These are phyloP conservation scores for Asarcornis scutulata DNA, from an alignment of 2,113 vertebrate genomes.

Conservation along the genomic window DNA sequence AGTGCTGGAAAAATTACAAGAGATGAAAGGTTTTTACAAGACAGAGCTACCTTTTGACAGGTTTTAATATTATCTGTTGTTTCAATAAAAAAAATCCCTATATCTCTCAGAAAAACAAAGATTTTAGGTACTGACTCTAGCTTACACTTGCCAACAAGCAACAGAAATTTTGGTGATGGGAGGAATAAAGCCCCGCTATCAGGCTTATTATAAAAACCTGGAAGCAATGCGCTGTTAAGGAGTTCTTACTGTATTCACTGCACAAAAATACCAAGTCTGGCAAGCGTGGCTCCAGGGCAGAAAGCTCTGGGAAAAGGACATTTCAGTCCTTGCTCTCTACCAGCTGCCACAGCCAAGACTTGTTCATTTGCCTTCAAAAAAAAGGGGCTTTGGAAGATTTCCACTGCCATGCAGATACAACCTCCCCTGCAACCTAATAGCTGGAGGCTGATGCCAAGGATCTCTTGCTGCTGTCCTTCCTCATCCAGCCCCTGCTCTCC, in stretches of 20 bases:
- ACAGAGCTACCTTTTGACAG: not conserved
- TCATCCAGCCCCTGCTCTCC: not conserved
- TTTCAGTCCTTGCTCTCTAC: not conserved
- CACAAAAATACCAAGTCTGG: not conserved
- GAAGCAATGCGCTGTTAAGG: not conserved
- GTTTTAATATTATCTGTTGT: not conserved
- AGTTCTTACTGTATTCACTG: not conserved
- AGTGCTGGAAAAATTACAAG: not conserved
- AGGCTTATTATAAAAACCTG: not conserved
- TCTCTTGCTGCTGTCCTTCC: not conserved
- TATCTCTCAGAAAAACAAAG: not conserved
- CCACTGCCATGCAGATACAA: not conserved
- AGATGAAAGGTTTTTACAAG: not conserved
- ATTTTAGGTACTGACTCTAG: not conserved
- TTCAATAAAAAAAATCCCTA: too few species aligned
- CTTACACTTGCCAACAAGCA: not conserved
- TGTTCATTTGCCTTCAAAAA: slow-evolving; percentile 13
- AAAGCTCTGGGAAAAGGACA: slow-evolving; percentile 16
- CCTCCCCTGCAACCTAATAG: not conserved
- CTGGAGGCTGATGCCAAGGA: not conserved
- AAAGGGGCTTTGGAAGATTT: not conserved
- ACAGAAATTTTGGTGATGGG: not conserved
- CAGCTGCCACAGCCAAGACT: not conserved
- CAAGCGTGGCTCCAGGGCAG: not conserved
- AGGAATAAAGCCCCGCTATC: not conserved